Base-by-base conservation (phyloP, 2,888 invertebrate species). In the Hydroisotoma schaefferi region DNA sequence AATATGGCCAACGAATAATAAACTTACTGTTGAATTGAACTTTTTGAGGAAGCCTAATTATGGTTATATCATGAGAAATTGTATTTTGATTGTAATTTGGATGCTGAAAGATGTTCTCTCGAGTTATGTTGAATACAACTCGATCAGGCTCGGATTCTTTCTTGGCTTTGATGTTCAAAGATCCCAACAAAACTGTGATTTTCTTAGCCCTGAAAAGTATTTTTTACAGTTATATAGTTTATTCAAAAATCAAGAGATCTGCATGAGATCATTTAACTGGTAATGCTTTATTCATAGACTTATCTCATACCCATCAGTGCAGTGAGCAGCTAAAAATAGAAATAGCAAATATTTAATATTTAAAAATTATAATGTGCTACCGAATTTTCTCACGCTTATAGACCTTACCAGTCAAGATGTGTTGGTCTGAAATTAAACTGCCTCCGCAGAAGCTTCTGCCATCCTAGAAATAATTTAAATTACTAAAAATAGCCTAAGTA, bases 81-180 rank as follows among this genome's bases (percentile, higher is more conserved):
- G 72, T 71, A 33, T 70, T 65, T 25, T 67, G 67, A 23, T 72
- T 72, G 60, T 71, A 72, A 15, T 63, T 66, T 0, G 65, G 61
- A 55, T 72, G 72, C 29, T 70, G 70, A 57, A 63, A 65, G 37
- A 72, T 71, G 33, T 69, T 60, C 23, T 61, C 53, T n/a, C 53
- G 54, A 2, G 68, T 63, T n/a, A 69, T 60, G 46, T 72, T 72
- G 37, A 70, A 61, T 10, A 69, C 33, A 8, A 65, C 49, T 18
- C 72, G 55, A 1, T 58, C 49, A 5, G 56, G 62, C 54, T 72
- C 68, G n/a, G 28, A 26, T 25, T 52, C 59, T 33, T 61, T 60
- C 37, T 65, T 65, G 20, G 55, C 58, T 47, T 62, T 64, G 55
- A 72, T 68, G 46, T 70, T 63, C 47, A 70, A 68, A 23, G 65